These are phyloP conservation scores for Aphelinus certus DNA, from an alignment of 1,140 invertebrate species.

Conservation along the genomic window DNA sequence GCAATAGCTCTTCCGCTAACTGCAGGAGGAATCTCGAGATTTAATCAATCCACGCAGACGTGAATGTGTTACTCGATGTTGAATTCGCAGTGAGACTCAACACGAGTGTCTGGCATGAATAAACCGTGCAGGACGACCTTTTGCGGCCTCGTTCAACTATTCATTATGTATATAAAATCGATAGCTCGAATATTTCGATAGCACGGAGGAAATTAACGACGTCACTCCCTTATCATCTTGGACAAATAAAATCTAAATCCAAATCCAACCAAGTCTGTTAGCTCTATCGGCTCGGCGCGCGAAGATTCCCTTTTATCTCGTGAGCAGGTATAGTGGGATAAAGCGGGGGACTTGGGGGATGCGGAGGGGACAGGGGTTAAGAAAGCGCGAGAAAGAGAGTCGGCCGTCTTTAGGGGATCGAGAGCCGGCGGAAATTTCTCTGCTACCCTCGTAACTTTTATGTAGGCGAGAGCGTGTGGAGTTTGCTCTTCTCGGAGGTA, in stretches of 20 bases:
- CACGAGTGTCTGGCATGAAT: no score
- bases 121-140: no score
- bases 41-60: no score
- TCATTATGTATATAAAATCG: no score
- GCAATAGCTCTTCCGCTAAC: not conserved
- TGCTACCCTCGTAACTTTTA: conserved; percentile 21
- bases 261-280: conserved; percentile 6
- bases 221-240: not conserved
- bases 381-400: not conserved
- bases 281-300: not conserved
- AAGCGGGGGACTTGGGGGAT: not conserved
- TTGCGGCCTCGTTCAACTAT: no score
- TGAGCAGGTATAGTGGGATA: not conserved
- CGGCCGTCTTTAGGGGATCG: conserved; percentile 23
- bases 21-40: no score
- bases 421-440: conserved; percentile 25
- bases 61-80: no score
- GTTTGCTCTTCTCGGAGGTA: conserved; percentile 24
- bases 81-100: no score
- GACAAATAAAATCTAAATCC: conserved; percentile 1
- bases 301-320: conserved; percentile 1
- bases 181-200: no score
- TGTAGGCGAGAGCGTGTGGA: not conserved
- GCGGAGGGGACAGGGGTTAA: no score
- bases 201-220: no score